A percentile compares a stretch with the other conserved stretches of the same genome.
These are phyloP conservation scores for Drosophila ohnishii DNA, from an alignment of 1,140 invertebrate species.

Conservation along the genomic window DNA sequence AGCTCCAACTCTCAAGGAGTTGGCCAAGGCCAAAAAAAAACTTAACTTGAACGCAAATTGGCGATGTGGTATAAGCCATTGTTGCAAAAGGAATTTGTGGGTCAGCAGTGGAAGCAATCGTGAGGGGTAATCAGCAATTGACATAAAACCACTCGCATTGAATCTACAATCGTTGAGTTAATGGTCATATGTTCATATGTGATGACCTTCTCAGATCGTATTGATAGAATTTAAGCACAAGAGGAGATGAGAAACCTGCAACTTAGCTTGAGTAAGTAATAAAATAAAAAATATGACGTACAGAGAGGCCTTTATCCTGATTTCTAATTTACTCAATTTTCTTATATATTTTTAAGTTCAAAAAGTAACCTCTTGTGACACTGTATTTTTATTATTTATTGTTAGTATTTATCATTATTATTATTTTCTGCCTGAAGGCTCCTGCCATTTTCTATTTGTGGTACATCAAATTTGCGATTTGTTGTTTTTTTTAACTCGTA, in stretches of 20 bases:
- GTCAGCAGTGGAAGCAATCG: slow-evolving; percentile 18
- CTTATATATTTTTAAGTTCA: too few relatives aligned
- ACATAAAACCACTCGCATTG: slow-evolving; percentile 18
- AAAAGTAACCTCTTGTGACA: too few relatives aligned
- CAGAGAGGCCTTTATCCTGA: too few relatives aligned
- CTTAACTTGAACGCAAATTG: not conserved
- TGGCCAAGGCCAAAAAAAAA: slow-evolving; percentile 29
- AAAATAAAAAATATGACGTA: not conserved
- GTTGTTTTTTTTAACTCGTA: not conserved
- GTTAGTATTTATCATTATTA: too few relatives aligned
- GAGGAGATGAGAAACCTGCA: not conserved
- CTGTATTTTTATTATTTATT: not conserved
- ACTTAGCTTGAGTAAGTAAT: not conserved
- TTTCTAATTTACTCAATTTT: too few relatives aligned
- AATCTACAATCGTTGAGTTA: slow-evolving; percentile 12
- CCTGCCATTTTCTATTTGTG: not conserved
- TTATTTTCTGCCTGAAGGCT: not conserved
- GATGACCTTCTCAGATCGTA: slow-evolving; percentile 10
- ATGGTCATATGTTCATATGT: slow-evolving; percentile 3
- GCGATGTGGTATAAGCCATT: slow-evolving; percentile 11
- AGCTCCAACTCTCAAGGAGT: slow-evolving; percentile 26
- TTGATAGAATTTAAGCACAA: not conserved
- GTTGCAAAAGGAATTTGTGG: slow-evolving; percentile 24
- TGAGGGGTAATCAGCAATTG: slow-evolving; percentile 21
- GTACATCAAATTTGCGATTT: not conserved